Evolutionary conservation across 2,797 vertebrate species (phyloP), one percentile per base, ranked within the genome.

Genomic region (Benthosema pterotum): DNA sequence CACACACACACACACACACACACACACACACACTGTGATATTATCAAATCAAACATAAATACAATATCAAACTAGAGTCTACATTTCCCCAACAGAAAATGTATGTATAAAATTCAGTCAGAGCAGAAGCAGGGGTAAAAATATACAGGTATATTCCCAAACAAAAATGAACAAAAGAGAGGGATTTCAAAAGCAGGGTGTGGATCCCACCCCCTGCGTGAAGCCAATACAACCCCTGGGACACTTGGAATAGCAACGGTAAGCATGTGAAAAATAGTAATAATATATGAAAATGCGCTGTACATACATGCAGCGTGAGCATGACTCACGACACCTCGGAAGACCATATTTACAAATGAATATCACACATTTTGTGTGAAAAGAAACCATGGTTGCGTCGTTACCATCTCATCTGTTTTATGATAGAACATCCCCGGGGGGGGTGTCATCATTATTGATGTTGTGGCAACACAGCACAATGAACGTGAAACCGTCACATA

Each of bases 261-360:
- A 69, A 28, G 16, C 4, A 67, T 32, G 18, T 60, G 25, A 75
- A 77, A 72, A 18, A 69, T 8, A 65, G 25, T 19, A 63, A 50
- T 69, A 43, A 55, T 52, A 38, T 47, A 54, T 63, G 54, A 49
- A 59, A 66, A n/a, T 67, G 73, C 72, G 75, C 64, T 77, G 69
- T 52, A 45, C 45, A 1, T 60, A n/a, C 6, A 28, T 15, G 52
- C 49, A 45, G 57, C 12, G 48, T 62, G 16, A 68, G 58, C 68
- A 69, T 42, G 28, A 4, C 58, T 49, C n/a, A 51, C 38, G 15
- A 57, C 1, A 52, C 9, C 18, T 60, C n/a, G n/a, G 14, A 12
- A 67, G 57, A 56, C 52, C 62, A 71, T 57, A 81, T 70, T 52
- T 83, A 80, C 67, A 84, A 61, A 65, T 19, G 28, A 43, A 42